Percentiles rank a stretch among this genome's conserved stretches.
Conservation (phyloP, 2,113 vertebrate species). For the Rattus norvegicus region GRCr8 NC_086026.1:59077501-59078000, state of each 20-base stretch:
- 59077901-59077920: constrained; percentile 60
- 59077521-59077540: background rate
- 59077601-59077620: background rate
- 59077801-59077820: constrained; percentile 57
- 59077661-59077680: background rate
- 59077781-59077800: background rate
- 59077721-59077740: background rate
- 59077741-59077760: background rate
- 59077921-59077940: background rate
- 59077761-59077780: background rate
- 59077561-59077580: background rate
- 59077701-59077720: background rate
- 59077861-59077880: constrained; percentile 55
- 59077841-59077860: constrained; percentile 54
- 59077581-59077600: background rate
- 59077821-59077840: background rate
- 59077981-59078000: background rate
- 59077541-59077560: background rate
- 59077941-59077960: constrained; percentile 16
- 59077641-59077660: background rate
- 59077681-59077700: background rate
- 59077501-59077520: background rate
- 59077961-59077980: background rate
- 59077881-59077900: constrained; percentile 68
- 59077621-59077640: background rate